phyloP scores from a whole-genome alignment of 1,140 invertebrate genomes.

The Maniola jurtina region DNA sequence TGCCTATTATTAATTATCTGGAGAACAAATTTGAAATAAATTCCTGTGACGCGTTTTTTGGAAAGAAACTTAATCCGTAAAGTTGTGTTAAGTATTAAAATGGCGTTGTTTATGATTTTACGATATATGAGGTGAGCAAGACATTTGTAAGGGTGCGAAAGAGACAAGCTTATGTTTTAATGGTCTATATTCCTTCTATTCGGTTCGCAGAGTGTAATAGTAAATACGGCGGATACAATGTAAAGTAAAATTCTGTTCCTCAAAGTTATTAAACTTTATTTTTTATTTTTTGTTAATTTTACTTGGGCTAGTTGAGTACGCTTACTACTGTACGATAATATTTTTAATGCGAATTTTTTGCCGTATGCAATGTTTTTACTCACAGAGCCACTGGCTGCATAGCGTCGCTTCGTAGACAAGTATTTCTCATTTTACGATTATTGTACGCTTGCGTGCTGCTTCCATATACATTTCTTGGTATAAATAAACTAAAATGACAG shows the following conservation, averaged over 20 bases:
- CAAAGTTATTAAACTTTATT: constrained; percentile 50
- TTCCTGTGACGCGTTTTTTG: too few relatives aligned
- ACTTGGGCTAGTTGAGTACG: constrained; percentile 65
- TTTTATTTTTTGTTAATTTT: constrained; percentile 51
- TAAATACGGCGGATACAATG: constrained; percentile 51
- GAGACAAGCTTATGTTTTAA: neutral
- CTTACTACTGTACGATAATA: constrained; percentile 68
- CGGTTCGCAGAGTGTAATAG: neutral
- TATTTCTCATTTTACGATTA: neutral
- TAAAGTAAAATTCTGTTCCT: constrained; percentile 54
- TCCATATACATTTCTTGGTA: too few relatives aligned
- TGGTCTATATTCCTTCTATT: neutral
- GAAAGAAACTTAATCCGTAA: too few relatives aligned
- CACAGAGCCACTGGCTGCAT: constrained; percentile 17
- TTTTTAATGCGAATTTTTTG: constrained; percentile 47
- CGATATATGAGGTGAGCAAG: too few relatives aligned
- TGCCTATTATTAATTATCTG: too few relatives aligned
- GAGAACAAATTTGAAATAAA: too few relatives aligned
- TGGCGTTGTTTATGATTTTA: too few relatives aligned
- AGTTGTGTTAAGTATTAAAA: too few relatives aligned
- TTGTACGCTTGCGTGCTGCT: neutral
- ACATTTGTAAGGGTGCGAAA: too few relatives aligned
- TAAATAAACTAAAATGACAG: too few relatives aligned
- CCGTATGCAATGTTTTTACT: constrained; percentile 49
- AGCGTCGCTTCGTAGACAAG: neutral